Percentiles rank a stretch among this genome's conserved stretches.
phyloP scores from a whole-genome alignment of 2,797 vertebrate genomes.

The Champsocephalus esox region DNA sequence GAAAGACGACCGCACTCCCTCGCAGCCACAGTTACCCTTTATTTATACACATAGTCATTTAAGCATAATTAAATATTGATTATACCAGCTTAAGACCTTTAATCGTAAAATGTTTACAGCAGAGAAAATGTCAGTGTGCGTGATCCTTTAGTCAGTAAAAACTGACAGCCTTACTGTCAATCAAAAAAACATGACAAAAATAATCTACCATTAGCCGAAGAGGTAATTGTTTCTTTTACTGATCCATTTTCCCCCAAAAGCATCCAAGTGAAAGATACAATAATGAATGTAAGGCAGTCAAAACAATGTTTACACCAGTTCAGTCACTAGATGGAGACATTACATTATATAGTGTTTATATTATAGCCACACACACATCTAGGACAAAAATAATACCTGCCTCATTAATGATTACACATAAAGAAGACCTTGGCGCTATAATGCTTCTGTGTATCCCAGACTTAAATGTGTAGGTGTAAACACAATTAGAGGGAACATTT shows the following conservation, averaged over 20 bases:
- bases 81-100: neutral
- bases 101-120: neutral
- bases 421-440: neutral
- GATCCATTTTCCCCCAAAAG: neutral
- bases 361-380: neutral
- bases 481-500: neutral
- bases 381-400: neutral
- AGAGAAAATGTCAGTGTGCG: too few relatives aligned
- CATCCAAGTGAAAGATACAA: neutral
- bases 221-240: neutral
- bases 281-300: neutral
- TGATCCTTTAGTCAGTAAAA: conserved; percentile 2
- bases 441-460: neutral
- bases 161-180: too few relatives aligned
- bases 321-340: conserved; percentile 79
- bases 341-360: conserved; percentile 51
- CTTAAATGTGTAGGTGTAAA: neutral
- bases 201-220: neutral
- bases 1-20: too few relatives aligned
- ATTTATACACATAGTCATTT: neutral
- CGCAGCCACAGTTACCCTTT: too few relatives aligned
- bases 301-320: neutral
- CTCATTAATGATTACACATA: conserved; percentile 14
- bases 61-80: neutral
- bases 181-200: neutral